Evolutionary conservation across 2,888 invertebrate species (phyloP), one percentile per base, ranked within the genome.

Genomic region (Hemistola chrysoprasaria): DNA sequence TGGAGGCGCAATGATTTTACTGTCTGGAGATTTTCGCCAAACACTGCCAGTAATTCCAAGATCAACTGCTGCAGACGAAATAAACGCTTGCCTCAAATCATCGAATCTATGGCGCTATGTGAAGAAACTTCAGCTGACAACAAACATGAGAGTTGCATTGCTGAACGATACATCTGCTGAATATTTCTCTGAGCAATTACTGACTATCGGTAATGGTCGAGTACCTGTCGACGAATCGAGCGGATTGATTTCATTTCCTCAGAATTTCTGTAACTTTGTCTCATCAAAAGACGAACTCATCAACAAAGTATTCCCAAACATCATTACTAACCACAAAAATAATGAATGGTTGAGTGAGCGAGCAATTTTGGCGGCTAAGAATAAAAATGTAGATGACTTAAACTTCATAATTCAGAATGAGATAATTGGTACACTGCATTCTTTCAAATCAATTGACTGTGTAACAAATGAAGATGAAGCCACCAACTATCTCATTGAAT

Each of bases 331-430:
- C 48, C 24, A 56, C 43, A 54, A 49, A 50, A 59, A 59, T 55
- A 30, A 48, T 38, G 33, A 53, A 47, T 56, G 50, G 55, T 34
- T 56, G 40, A 59, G 55, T 56, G 56, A 65, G 51, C 53, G 57
- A 56, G 62, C 49, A 52, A 65, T 67, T 61, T 59, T 65, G 22
- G 60, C 61, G 40, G 62, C 65, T 40, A 65, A 71, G 53, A 73
- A 73, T 50, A 59, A 59, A 56, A 65, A 68, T 62, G 65, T 69
- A 28, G 55, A 70, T 52, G 49, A 62, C 47, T 25, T 55, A 10
- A 71, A 71, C 49, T 57, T 40, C 29, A 50, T 49, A 60, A 66
- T 67, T 62, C 64, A 56, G 28, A 56, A 58, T 59, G 1, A 52
- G 8, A 62, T 56, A 47, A 33, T 51, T 39, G 52, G 50, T 11